Percentiles rank a stretch among this genome's conserved stretches.
Evolutionary conservation across 2,888 invertebrate genomes (phyloP).

Genomic region (Sarcophaga subvicina): DNA sequence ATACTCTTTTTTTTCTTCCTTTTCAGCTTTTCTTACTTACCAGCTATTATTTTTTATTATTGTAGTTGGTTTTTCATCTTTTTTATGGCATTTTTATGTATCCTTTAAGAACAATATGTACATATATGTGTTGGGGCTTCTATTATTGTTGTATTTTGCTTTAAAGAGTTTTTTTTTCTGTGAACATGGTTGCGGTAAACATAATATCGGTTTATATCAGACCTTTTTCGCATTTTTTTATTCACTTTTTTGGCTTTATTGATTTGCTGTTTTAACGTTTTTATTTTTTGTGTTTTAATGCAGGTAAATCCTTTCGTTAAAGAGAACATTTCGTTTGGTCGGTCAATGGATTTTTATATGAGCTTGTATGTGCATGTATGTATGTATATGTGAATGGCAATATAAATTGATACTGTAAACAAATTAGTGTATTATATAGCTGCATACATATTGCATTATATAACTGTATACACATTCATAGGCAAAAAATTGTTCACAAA

Average conservation of each 20-base stretch:
- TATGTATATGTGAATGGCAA: background rate
- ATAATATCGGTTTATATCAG: constrained; percentile 51
- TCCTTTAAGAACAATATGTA: constrained; percentile 50
- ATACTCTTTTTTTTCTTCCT: constrained; percentile 18
- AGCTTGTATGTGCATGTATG: background rate
- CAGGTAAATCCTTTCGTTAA: constrained; percentile 17
- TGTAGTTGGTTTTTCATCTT: constrained; percentile 15
- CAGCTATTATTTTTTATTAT: constrained; percentile 43
- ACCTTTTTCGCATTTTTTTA: constrained; percentile 34
- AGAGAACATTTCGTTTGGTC: background rate
- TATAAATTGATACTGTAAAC: constrained; percentile 78
- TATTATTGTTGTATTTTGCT: constrained; percentile 38
- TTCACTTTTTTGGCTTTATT: constrained; percentile 38
- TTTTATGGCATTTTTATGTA: background rate
- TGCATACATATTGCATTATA: no score
- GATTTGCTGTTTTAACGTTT: constrained; percentile 20
- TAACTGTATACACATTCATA: no score
- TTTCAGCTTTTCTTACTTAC: constrained; percentile 39
- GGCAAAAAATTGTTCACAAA: no score
- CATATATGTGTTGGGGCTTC: constrained; percentile 1
- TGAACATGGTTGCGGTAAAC: constrained; percentile 59
- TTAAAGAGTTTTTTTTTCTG: constrained; percentile 46
- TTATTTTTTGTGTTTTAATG: constrained; percentile 39
- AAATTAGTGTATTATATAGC: constrained; percentile 77
- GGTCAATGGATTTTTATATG: constrained; percentile 63